phyloP scores from a whole-genome alignment of 2,888 invertebrate genomes.

The Ferdinandea cuprea region DNA sequence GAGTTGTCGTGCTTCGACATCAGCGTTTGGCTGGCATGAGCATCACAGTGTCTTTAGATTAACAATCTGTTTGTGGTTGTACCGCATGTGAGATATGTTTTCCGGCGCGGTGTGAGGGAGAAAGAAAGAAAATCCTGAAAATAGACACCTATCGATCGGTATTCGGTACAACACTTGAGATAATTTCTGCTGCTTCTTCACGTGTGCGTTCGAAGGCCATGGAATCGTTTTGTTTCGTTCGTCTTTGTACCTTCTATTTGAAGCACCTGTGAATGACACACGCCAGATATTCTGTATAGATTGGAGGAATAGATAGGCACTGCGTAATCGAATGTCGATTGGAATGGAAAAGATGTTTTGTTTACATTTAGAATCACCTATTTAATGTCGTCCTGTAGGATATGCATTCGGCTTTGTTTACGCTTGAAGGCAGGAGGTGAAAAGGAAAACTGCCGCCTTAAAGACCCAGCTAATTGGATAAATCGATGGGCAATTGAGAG shows the following conservation, averaged over 20 bases:
- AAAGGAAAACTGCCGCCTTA: constrained; percentile 46
- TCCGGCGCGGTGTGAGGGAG: constrained; percentile 21
- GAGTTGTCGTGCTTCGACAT: constrained; percentile 50
- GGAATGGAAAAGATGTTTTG: constrained; percentile 29
- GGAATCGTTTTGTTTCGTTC: constrained; percentile 21
- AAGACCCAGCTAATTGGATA: constrained; percentile 63
- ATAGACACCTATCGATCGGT: constrained; percentile 34
- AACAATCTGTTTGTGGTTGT: constrained; percentile 71
- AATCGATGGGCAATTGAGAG: constrained; percentile 59
- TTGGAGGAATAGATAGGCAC: too few relatives aligned
- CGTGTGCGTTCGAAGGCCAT: constrained; percentile 47
- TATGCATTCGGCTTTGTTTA: constrained; percentile 58
- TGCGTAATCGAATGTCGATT: constrained; percentile 44
- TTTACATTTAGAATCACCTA: constrained; percentile 54
- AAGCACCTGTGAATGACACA: constrained; percentile 75
- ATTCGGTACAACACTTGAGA: constrained; percentile 66
- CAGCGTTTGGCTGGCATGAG: constrained; percentile 32
- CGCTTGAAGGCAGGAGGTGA: constrained; percentile 28
- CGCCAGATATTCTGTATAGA: constrained; percentile 55
- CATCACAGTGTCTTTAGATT: constrained; percentile 47
- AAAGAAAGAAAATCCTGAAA: constrained; percentile 17
- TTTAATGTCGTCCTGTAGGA: constrained; percentile 67
- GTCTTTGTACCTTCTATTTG: constrained; percentile 65
- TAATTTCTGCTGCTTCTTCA: constrained; percentile 53
- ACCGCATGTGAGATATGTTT: constrained; percentile 71